Percentiles rank a stretch among this genome's conserved stretches.
Conservation (phyloP, 2,797 vertebrate species). For the Urophycis tenuis region DNA sequence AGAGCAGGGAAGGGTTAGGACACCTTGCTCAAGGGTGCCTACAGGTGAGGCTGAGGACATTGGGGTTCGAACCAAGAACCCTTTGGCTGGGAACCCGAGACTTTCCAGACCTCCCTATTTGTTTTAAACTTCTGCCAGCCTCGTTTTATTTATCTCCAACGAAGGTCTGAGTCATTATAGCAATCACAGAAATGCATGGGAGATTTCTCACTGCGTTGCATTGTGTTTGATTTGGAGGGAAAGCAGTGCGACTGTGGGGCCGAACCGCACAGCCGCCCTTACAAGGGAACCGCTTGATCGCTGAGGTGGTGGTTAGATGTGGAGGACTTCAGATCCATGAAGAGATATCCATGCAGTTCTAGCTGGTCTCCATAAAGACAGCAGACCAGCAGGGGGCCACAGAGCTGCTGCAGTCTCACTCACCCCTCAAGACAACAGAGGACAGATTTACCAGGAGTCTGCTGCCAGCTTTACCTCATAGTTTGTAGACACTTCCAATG, state of each 20-base stretch:
- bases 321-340: neutral
- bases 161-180: constrained; percentile 47
- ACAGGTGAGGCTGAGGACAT: neutral
- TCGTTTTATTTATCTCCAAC: constrained; percentile 30
- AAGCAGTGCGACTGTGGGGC: neutral
- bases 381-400: neutral
- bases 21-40: neutral
- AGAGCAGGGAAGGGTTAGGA: neutral
- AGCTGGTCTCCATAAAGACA: neutral
- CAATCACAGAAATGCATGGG: constrained; percentile 44
- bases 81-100: neutral
- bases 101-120: neutral
- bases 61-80: neutral
- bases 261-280: constrained; percentile 23
- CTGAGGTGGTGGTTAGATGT: too few species aligned
- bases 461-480: neutral
- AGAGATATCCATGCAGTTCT: neutral
- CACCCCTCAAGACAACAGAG: too few species aligned
- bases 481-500: neutral
- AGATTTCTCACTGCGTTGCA: neutral
- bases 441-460: neutral
- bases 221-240: constrained; percentile 31
- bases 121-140: neutral
- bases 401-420: neutral
- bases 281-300: constrained; percentile 8